Base-by-base conservation (phyloP, 2,113 vertebrate genomes). In the Orthochromis malagaraziensis region DNA sequence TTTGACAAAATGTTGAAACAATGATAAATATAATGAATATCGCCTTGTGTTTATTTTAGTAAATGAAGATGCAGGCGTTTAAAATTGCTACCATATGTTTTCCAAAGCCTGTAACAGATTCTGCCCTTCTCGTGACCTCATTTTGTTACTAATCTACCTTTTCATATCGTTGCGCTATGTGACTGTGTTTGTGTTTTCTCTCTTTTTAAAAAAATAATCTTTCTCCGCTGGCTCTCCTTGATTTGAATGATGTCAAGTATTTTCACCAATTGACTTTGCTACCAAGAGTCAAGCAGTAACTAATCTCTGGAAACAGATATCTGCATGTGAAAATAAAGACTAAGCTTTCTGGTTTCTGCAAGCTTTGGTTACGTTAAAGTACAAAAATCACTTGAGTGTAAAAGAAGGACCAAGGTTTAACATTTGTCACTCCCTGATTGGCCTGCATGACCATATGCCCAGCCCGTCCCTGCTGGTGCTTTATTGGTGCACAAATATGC, bases 211-310 rank as follows among this genome's bases (percentile, higher is more conserved):
- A 53, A 57, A 16, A n/a, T n/a, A 11, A 42, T 45, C 68, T 17
- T 45, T 73, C 68, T 45, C 8, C 0, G 2, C 4, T 17, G 40
- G 40, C 21, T 73, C 40, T 45, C 13, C 1, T 16, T 42, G 13
- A 35, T 42, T 70, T 26, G 38, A 73, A 73, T 26, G 21, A 45
- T 73, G 40, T 73, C 13, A 45, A 45, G 68, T 73, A 10, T 73
- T 45, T 45, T 45, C 68, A 73, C 21, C 68, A 73, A 14, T 47
- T 75, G 68, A 75, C 40, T 29, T 45, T 75, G 24, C 70, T 75
- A 47, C 21, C 70, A 75, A 29, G 70, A 29, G 24, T 75, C 40
- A 19, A 47, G 70, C 42, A 75, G 70, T 47, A 75, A 19, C 9
- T 75, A 75, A 73, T 73, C 40, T 45, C 40, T 73, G 14, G 8